Base-by-base conservation (phyloP, 2,888 invertebrate genomes). In the Troglohyphantes excavatus region DNA sequence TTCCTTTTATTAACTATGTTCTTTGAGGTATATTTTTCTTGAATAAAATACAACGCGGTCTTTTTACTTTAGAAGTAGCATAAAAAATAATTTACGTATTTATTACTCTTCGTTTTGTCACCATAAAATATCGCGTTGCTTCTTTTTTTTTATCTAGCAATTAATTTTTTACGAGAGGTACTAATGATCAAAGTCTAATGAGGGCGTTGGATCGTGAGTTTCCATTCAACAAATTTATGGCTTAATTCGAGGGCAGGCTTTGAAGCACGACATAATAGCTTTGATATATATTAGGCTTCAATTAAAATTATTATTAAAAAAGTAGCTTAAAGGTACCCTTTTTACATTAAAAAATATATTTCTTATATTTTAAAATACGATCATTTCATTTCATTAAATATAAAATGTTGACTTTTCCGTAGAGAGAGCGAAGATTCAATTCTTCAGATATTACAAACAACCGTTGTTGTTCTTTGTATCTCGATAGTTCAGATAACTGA, bases 161-260 rank as follows among this genome's bases (percentile, higher is more conserved):
- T 82, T 82, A 68, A 53, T 82, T 59, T 76, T 76, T 70, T 59
- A 61, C 26, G 59, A 26, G 33, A 29, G 19, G 46, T 33, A 21
- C 59, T 82, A 82, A 82, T 82, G 81, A 82, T 68, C 21, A 21
- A 19, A n/a, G 59, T 23, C 29, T 82, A 68, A 82, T 59, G 81
- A 82, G 70, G 27, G 75, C 29, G 53, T 46, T n/a, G 75, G 53
- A 17, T 27, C 29, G 2, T 29, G n/a, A 59, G 19, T 19, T 11
- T 75, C 59, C 33, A 61, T 29, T 59, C 61, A 61, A 9, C 29
- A 59, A 75, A 75, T 75, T 61, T 75, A 75, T 75, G 61, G 26
- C 19, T 13, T 3, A n/a, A 19, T 39, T 72, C 46, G 46, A 46
- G 46, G 27, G 72, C 17, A 72, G 26, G 6, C 29, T 68, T 68